Base-by-base conservation (phyloP, 2,797 vertebrate genomes). In the Clangula hyemalis region DNA sequence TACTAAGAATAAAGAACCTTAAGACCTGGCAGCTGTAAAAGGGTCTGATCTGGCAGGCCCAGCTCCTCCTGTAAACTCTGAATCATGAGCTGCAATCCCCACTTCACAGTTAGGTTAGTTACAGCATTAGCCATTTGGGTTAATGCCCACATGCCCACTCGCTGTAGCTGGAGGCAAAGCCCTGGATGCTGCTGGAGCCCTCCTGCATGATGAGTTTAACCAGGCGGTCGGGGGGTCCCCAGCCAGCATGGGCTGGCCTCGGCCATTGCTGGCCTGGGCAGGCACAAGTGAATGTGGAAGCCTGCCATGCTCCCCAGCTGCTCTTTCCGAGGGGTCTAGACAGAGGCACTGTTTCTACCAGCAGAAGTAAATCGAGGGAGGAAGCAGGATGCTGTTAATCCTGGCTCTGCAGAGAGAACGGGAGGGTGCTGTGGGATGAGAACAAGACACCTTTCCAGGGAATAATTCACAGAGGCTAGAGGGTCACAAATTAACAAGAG, bases 1-100 rank as follows among this genome's bases (percentile, higher is more conserved):
- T 72, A 47, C 86, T 74, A 87, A 92, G 90, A 90, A 93, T 93
- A 96, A 96, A 97, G 93, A 82, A 85, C 69, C 53, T 92, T 77
- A 94, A 89, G 86, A 85, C 69, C 74, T 72, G 83, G 84, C 49
- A 21, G 38, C 86, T 95, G 92, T 83, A 60, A 87, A 94, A 85
- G 86, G 80, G 69, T 74, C 54, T 79, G 90, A 95, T 90, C 86
- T 80, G 64, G 43, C 71, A 93, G 83, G 60, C 91, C 81, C 73
- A 76, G 86, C 41, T 70, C 38, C 51, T 65, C 57, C 80, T 71
- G 60, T 56, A 88, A 90, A 84, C 77, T 76, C 73, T 11, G 54
- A 76, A 74, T 58, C 0, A 0, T 10, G 49, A 79, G 16, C 25
- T 22, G 16, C 70, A 82, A 82, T 53, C 62, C 62, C 19, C 45